phyloP scores from a whole-genome alignment of 2,888 invertebrate genomes.

The Nephrotoma flavescens region DNA sequence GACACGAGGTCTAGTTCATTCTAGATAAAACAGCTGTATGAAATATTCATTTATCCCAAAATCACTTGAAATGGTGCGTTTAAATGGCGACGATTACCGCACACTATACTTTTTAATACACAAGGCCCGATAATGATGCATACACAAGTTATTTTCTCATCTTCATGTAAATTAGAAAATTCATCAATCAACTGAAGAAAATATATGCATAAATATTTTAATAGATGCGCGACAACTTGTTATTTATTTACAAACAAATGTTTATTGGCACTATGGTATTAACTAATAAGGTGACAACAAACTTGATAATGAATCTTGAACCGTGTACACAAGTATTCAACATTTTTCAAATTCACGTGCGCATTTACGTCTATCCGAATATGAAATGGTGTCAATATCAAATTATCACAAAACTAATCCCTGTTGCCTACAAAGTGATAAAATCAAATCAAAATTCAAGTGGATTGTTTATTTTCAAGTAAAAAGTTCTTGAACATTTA shows the following conservation, averaged over 20 bases:
- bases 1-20: too few species aligned
- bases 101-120: background rate
- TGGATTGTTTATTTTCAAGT: background rate
- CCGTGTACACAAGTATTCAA: background rate
- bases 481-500: background rate
- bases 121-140: background rate
- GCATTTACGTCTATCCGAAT: background rate
- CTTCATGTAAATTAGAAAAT: background rate
- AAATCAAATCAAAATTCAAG: background rate
- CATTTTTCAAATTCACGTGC: background rate
- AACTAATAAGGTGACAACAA: background rate
- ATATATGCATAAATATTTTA: background rate
- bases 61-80: background rate
- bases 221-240: too few species aligned
- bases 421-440: too few species aligned
- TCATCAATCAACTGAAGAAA: background rate
- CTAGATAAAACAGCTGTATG: too few species aligned
- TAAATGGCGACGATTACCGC: background rate
- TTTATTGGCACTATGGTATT: background rate
- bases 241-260: background rate
- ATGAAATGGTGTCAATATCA: too few species aligned
- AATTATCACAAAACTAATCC: background rate
- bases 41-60: background rate
- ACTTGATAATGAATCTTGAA: background rate
- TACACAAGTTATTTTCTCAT: background rate